These are phyloP conservation scores for Perdita meconis DNA, from an alignment of 2,888 invertebrate species.

Conservation along the genomic window DNA sequence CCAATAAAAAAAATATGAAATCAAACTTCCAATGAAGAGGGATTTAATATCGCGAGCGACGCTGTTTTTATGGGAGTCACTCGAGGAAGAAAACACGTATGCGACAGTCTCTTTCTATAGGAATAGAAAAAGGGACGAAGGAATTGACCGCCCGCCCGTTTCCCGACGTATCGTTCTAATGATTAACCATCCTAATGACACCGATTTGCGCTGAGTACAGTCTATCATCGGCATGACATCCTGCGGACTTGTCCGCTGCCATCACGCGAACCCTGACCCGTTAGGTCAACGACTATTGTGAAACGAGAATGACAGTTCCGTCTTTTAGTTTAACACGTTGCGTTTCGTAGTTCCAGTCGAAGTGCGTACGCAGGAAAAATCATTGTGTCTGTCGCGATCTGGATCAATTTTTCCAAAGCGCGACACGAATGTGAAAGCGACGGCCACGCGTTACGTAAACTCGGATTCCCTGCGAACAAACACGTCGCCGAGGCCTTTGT, in stretches of 20 bases:
- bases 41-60: too few relatives aligned
- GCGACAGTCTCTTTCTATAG: background rate
- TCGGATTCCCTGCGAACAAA: constrained; percentile 11
- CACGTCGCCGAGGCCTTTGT: constrained; percentile 23
- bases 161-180: constrained; percentile 70
- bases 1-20: too few relatives aligned
- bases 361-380: too few relatives aligned
- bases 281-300: constrained; percentile 35
- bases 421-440: constrained; percentile 11
- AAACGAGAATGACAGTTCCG: constrained; percentile 51
- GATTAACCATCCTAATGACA: constrained; percentile 76
- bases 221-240: constrained; percentile 79
- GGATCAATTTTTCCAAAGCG: background rate
- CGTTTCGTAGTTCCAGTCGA: too few relatives aligned
- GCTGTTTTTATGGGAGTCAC: too few relatives aligned
- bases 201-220: constrained; percentile 75
- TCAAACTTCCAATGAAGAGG: too few relatives aligned
- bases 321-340: constrained; percentile 2
- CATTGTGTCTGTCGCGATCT: too few relatives aligned
- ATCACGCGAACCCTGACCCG: constrained; percentile 67
- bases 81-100: background rate
- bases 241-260: constrained; percentile 64
- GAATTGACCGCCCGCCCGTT: constrained; percentile 48
- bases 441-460: constrained; percentile 20
- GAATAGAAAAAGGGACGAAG: constrained; percentile 16